Evolutionary conservation across 35 echinoderm and acorn worm species (phyloP).

Genomic region (Hemicentrotus pulcherrimus): DNA sequence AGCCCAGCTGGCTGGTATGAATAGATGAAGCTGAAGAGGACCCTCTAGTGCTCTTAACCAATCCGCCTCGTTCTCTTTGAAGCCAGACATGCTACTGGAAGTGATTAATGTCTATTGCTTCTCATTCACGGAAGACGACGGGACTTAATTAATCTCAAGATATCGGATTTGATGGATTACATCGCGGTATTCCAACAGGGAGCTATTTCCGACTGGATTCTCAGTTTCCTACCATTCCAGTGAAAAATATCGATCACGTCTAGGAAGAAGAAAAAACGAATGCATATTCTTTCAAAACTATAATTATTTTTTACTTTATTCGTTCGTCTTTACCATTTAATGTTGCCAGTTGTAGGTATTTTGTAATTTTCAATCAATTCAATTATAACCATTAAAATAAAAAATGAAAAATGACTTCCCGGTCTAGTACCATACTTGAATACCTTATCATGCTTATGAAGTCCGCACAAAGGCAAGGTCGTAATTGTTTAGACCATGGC

Average conservation of each 20-base stretch:
- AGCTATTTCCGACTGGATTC: not conserved
- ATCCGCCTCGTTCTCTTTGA: not conserved
- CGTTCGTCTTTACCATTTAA: not conserved
- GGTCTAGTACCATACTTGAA: too few species aligned
- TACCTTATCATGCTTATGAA: too few species aligned
- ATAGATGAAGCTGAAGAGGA: not conserved
- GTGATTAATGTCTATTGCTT: not conserved
- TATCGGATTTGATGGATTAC: not conserved
- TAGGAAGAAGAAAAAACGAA: too few species aligned
- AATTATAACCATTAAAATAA: too few species aligned
- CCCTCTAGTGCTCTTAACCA: not conserved
- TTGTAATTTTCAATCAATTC: too few species aligned
- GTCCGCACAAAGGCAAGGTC: too few species aligned
- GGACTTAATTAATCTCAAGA: conserved; percentile 13
- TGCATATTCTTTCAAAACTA: too few species aligned
- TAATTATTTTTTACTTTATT: not conserved
- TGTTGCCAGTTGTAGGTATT: not conserved
- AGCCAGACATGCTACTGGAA: not conserved
- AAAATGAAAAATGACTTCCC: too few species aligned
- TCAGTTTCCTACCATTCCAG: not conserved
- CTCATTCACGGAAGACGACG: not conserved
- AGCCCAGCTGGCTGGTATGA: not conserved
- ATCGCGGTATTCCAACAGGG: not conserved
- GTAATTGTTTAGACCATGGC: too few species aligned
- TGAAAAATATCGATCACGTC: not conserved